Conservation (phyloP, 2,797 vertebrate species). For the Oryzias sinensis region DNA sequence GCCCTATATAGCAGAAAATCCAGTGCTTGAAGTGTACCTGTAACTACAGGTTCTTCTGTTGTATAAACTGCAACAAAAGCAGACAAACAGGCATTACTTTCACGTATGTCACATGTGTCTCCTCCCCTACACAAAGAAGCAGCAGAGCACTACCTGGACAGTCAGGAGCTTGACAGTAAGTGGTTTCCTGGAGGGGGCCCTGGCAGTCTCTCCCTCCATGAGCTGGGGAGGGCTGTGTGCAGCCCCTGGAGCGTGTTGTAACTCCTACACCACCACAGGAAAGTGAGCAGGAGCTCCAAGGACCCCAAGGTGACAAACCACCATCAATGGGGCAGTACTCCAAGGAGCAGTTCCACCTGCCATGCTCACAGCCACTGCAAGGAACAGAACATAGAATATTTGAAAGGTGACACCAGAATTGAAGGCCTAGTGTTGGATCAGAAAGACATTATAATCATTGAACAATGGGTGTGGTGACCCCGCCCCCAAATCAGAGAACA, state of each 20-base stretch:
- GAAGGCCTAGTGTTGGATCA: no score
- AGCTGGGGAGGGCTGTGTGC: slow-evolving; percentile 68
- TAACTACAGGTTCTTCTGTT: slow-evolving; percentile 69
- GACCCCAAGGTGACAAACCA: slow-evolving; percentile 77
- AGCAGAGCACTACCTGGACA: slow-evolving; percentile 80
- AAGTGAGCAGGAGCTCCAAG: slow-evolving; percentile 82
- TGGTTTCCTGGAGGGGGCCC: slow-evolving; percentile 74
- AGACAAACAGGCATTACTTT: neutral
- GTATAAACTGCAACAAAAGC: slow-evolving; percentile 61
- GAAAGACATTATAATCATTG: no score
- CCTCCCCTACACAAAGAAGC: fast-evolving
- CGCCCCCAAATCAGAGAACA: no score
- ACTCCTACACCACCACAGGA: slow-evolving; percentile 85
- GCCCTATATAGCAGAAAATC: neutral
- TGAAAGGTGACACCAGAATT: no score
- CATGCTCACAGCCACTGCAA: slow-evolving; percentile 78
- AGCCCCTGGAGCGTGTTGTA: slow-evolving; percentile 76
- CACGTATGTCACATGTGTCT: neutral
- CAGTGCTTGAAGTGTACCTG: slow-evolving; percentile 70
- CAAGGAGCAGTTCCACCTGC: slow-evolving; percentile 80
- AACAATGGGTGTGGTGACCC: no score
- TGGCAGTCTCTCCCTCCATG: slow-evolving; percentile 76
- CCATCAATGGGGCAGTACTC: slow-evolving; percentile 73
- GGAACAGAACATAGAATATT: neutral
- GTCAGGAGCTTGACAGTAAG: slow-evolving; percentile 82